Conservation (phyloP, 2,113 vertebrate species). For the Puntigrus tetrazona region DNA sequence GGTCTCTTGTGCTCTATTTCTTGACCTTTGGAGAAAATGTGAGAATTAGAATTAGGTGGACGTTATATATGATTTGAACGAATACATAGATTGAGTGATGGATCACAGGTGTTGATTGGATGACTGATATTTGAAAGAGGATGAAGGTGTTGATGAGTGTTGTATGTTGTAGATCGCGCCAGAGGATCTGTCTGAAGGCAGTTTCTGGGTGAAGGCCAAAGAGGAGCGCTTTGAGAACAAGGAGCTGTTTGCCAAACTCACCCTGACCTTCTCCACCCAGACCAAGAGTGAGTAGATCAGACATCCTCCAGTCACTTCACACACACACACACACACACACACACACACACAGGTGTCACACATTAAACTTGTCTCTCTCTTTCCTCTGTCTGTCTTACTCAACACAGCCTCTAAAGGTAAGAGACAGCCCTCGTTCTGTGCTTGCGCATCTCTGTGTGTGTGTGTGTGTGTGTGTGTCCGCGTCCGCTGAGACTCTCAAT, state of each 20-base stretch:
- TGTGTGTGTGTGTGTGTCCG: neutral
- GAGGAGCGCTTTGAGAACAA: slow-evolving; percentile 84
- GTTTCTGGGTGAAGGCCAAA: slow-evolving; percentile 86
- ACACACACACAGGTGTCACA: slow-evolving; percentile 12
- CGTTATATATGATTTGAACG: neutral
- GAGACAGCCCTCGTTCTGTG: neutral
- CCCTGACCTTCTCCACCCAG: slow-evolving; percentile 84
- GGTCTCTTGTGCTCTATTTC: neutral
- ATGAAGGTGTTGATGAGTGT: slow-evolving; percentile 5
- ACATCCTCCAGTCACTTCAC: neutral
- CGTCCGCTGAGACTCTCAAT: neutral
- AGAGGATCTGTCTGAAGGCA: slow-evolving; percentile 82
- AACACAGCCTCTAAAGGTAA: slow-evolving; percentile 43
- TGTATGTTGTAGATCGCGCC: slow-evolving; percentile 73
- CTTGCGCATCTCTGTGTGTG: neutral
- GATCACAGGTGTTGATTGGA: too few species aligned
- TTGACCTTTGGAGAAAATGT: neutral
- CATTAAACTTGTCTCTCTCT: slow-evolving; percentile 22
- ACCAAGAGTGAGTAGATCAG: slow-evolving; percentile 82
- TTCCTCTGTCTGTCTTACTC: slow-evolving; percentile 2
- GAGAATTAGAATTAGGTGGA: too few species aligned
- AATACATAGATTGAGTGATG: neutral
- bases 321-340: slow-evolving; percentile 22
- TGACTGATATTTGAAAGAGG: neutral
- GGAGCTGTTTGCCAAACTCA: slow-evolving; percentile 90